These are phyloP conservation scores for Globodera ellingtonae DNA, from an alignment of 1,140 invertebrate species.

Conservation along the genomic window DNA sequence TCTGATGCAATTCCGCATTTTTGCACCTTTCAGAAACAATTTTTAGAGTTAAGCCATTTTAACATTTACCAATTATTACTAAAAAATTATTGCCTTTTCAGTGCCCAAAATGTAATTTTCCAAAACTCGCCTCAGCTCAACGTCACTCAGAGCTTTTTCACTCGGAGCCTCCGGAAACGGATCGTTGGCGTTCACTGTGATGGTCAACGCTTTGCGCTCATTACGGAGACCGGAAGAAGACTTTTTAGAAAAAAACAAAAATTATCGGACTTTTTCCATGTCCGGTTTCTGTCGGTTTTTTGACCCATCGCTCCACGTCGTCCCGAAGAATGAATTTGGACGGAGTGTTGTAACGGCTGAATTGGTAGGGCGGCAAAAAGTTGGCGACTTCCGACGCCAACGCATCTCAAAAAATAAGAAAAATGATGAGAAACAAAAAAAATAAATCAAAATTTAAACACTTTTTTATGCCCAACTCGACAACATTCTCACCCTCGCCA, in stretches of 20 bases:
- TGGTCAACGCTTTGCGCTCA: constrained; percentile 61
- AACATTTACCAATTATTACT: too few species aligned
- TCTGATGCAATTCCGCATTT: constrained; percentile 57
- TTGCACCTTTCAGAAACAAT: constrained; percentile 43
- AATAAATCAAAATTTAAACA: constrained; percentile 8
- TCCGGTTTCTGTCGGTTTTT: constrained; percentile 26
- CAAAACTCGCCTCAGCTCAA: constrained; percentile 45
- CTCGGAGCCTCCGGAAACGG: constrained; percentile 49
- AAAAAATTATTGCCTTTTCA: too few species aligned
- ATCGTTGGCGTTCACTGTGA: constrained; percentile 56
- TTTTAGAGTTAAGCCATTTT: constrained; percentile 9
- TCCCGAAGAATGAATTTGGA: constrained; percentile 26
- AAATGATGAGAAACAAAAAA: neutral
- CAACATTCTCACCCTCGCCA: constrained; percentile 6
- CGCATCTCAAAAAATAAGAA: constrained; percentile 20
- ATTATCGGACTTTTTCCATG: constrained; percentile 52
- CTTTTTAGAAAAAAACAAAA: constrained; percentile 11
- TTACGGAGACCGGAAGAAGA: constrained; percentile 55
- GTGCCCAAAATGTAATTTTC: too few species aligned
- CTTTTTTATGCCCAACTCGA: neutral
- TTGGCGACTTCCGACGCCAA: constrained; percentile 30
- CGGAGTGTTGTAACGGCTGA: constrained; percentile 52
- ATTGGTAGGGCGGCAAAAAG: constrained; percentile 58
- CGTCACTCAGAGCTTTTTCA: constrained; percentile 53
- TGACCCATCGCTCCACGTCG: constrained; percentile 18